Conservation (phyloP, 2,888 invertebrate genomes). For the Polymixis lichenea region DNA sequence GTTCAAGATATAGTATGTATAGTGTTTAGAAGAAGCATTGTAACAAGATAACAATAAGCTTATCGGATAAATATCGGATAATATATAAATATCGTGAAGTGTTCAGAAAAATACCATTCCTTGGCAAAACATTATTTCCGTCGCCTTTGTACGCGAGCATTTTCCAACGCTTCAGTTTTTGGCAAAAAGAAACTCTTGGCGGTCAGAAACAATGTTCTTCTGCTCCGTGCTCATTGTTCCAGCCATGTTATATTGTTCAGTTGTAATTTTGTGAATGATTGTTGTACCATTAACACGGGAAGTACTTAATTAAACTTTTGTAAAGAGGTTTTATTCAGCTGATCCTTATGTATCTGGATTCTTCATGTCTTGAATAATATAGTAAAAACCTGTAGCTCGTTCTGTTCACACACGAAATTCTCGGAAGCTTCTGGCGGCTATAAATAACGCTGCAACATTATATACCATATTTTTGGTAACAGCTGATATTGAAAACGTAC, state of each 20-base stretch:
- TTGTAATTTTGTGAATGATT: neutral
- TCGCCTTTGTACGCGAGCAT: neutral
- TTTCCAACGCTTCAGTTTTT: constrained; percentile 30
- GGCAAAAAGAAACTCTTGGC: constrained; percentile 11
- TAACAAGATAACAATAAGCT: constrained; percentile 17
- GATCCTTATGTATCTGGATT: constrained; percentile 14
- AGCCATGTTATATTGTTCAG: constrained; percentile 22
- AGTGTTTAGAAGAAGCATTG: neutral
- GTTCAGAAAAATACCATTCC: neutral
- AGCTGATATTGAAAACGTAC: constrained; percentile 69
- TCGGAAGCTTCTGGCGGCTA: constrained; percentile 64
- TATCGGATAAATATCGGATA: constrained; percentile 1
- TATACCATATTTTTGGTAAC: constrained; percentile 65
- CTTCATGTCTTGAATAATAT: constrained; percentile 16
- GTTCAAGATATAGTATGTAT: neutral
- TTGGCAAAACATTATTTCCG: constrained; percentile 11
- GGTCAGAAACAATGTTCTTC: constrained; percentile 21
- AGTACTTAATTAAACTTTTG: constrained; percentile 7
- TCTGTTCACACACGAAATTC: constrained; percentile 59
- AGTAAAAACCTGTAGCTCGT: constrained; percentile 12
- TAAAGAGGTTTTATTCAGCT: neutral
- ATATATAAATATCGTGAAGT: neutral
- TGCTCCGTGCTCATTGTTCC: constrained; percentile 29
- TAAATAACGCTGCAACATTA: constrained; percentile 66
- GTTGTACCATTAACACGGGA: constrained; percentile 7